These are phyloP conservation scores for Listronotus bonariensis DNA, from an alignment of 1,140 invertebrate genomes.

Conservation along the genomic window DNA sequence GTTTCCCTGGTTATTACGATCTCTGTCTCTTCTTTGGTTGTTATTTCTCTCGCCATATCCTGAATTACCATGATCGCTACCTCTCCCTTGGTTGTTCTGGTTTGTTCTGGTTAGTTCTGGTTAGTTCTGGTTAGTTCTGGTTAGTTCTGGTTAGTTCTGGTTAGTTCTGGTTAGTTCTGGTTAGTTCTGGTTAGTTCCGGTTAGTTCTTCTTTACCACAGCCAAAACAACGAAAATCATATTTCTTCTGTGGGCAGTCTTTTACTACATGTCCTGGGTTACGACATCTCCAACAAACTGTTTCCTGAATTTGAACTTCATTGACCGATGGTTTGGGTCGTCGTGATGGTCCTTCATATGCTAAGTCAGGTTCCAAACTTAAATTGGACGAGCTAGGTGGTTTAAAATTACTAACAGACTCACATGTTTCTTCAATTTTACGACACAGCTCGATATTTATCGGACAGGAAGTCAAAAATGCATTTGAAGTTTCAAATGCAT, in stretches of 20 bases:
- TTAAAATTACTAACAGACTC: conserved; percentile 1
- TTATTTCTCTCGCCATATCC: not conserved
- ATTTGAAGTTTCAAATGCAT: no score
- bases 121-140: no score
- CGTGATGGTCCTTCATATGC: not conserved
- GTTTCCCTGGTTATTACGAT: not conserved
- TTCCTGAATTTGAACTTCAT: not conserved
- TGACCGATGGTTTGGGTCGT: not conserved
- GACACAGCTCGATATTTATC: not conserved
- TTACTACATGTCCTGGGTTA: not conserved
- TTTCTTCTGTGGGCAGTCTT: not conserved
- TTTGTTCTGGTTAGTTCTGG: no score
- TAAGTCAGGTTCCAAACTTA: not conserved
- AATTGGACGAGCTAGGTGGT: not conserved
- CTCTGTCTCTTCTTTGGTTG: no score
- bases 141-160: no score
- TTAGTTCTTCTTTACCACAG: no score
- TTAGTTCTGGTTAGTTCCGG: no score
- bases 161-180: no score
- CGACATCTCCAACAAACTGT: not conserved
- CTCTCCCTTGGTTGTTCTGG: no score
- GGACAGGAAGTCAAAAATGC: no score
- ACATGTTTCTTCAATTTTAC: not conserved
- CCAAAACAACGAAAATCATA: conserved; percentile 4
- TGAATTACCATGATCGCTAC: no score